These are phyloP conservation scores for Drosophila novamexicana DNA, from an alignment of 1,140 invertebrate species.

Conservation along the genomic window DNA sequence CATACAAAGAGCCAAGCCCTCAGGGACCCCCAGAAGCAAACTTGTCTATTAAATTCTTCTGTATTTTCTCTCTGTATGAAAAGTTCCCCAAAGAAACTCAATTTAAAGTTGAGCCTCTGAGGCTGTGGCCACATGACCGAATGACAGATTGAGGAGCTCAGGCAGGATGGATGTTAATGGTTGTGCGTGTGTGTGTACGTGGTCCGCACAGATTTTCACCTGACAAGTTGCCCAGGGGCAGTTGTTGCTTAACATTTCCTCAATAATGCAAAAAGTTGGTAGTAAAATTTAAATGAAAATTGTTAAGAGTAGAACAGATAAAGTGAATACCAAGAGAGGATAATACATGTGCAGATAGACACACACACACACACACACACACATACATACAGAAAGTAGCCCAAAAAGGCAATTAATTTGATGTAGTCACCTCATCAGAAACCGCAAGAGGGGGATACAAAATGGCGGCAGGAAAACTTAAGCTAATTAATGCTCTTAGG, in stretches of 20 bases:
- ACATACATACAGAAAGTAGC: conserved; percentile 23
- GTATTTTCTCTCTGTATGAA: conserved; percentile 12
- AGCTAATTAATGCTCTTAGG: conserved; percentile 67
- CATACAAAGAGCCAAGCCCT: conserved; percentile 28
- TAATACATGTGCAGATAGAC: conserved; percentile 11
- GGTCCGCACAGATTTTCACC: conserved; percentile 18
- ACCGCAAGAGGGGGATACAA: conserved; percentile 38
- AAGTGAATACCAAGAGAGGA: conserved; percentile 16
- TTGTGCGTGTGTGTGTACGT: conserved; percentile 2
- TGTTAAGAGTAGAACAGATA: conserved; percentile 25
- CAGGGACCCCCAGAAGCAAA: conserved; percentile 32
- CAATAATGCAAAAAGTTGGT: conserved; percentile 25
- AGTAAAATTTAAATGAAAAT: conserved; percentile 51
- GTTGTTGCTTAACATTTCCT: conserved; percentile 18
- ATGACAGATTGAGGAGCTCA: conserved; percentile 62
- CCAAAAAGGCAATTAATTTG: conserved; percentile 67
- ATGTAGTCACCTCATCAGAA: conserved; percentile 58
- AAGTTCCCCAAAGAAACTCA: conserved; percentile 54
- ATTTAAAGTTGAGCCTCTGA: conserved; percentile 64
- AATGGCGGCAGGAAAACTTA: conserved; percentile 62
- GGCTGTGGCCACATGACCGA: conserved; percentile 44
- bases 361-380: conserved; percentile 35
- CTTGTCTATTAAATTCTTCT: conserved; percentile 58
- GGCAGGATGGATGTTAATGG: conserved; percentile 10
- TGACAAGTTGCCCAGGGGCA: not conserved